Percentiles rank a stretch among this genome's conserved stretches.
phyloP scores from a whole-genome alignment of 2,113 vertebrate genomes.

The Alligator mississippiensis region DNA sequence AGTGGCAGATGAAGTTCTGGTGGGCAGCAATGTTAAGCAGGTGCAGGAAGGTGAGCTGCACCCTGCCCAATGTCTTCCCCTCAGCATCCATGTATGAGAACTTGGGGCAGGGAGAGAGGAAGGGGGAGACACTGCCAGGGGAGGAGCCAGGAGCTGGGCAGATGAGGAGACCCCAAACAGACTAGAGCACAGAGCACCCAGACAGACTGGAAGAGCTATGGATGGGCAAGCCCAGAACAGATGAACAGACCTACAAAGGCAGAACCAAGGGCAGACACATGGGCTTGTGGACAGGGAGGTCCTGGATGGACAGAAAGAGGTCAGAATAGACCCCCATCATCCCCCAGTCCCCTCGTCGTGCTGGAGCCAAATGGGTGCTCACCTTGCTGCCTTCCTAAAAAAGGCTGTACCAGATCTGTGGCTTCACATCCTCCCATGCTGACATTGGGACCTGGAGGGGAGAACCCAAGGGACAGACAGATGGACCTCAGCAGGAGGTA shows the following conservation, averaged over 20 bases:
- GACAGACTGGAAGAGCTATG: neutral
- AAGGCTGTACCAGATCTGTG: conserved; percentile 84
- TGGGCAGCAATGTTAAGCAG: conserved; percentile 88
- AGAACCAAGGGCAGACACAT: neutral
- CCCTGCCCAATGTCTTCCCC: conserved; percentile 84
- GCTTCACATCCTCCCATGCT: conserved; percentile 81
- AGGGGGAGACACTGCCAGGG: neutral
- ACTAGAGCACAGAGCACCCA: too few relatives aligned
- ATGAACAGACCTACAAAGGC: too few relatives aligned
- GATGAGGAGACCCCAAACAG: neutral
- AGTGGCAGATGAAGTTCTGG: conserved; percentile 90
- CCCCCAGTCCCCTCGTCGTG: neutral
- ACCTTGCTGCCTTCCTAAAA: conserved; percentile 83
- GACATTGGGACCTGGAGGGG: conserved; percentile 80
- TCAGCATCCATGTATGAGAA: conserved; percentile 87
- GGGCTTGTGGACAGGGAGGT: neutral
- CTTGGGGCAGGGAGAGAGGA: conserved; percentile 57
- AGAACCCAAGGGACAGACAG: neutral
- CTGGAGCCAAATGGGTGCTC: neutral
- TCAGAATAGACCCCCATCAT: fast-evolving
- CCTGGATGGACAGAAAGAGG: too few relatives aligned
- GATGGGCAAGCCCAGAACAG: neutral
- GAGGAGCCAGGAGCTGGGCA: neutral
- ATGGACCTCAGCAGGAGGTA: too few relatives aligned
- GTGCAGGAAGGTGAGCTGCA: conserved; percentile 93